Evolutionary conservation across 2,888 invertebrate species (phyloP).

Genomic region (Sphaerophoria taeniata): DNA sequence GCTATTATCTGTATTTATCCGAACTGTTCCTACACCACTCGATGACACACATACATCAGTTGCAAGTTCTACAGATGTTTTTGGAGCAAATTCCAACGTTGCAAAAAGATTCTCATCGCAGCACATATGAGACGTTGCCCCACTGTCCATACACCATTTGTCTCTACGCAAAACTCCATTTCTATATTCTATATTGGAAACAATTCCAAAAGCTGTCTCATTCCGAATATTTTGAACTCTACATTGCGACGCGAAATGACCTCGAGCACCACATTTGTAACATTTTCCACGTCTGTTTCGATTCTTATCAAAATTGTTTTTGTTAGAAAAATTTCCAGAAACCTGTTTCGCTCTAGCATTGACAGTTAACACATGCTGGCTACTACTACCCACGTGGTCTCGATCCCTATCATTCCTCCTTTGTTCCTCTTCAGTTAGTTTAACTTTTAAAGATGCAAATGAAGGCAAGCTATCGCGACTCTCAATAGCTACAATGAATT

Average conservation of each 20-base stretch:
- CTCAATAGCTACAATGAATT: constrained; percentile 58
- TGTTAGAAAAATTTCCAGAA: neutral
- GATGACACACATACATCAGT: constrained; percentile 8
- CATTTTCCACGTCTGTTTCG: constrained; percentile 8
- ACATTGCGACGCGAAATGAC: constrained; percentile 8
- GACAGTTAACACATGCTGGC: neutral
- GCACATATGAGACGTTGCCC: constrained; percentile 23
- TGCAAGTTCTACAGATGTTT: neutral
- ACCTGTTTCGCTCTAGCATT: neutral
- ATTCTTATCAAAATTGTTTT: neutral
- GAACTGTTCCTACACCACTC: constrained; percentile 18
- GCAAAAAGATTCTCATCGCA: neutral
- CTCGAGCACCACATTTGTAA: constrained; percentile 42
- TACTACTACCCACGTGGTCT: neutral
- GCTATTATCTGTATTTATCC: neutral
- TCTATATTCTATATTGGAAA: neutral
- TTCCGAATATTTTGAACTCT: neutral
- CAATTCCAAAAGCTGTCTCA: neutral
- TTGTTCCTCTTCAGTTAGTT: constrained; percentile 54
- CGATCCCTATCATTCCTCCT: constrained; percentile 22
- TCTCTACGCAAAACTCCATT: neutral
- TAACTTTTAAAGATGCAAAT: constrained; percentile 25
- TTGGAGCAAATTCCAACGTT: neutral
- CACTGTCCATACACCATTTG: constrained; percentile 29
- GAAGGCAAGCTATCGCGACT: constrained; percentile 48